Base-by-base conservation (phyloP, 2,113 vertebrate genomes). In the Eublepharis macularius region DNA sequence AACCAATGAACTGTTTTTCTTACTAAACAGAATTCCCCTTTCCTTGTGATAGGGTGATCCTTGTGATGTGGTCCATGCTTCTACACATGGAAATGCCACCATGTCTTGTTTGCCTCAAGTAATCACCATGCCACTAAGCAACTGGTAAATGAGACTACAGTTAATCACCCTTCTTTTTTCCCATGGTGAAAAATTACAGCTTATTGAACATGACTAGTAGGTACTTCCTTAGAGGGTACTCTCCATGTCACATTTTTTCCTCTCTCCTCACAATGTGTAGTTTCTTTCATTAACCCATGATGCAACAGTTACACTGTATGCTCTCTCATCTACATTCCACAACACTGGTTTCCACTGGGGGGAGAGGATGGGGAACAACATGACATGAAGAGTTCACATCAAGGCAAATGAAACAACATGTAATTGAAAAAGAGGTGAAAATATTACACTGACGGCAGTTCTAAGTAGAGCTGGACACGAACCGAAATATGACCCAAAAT, bases 161-260 rank as follows among this genome's bases (percentile, higher is more conserved):
- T 51, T 17, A 39, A 36, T 54, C 49, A 57, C 6, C 70, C 21
- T 82, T 57, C 47, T 54, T 54, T 57, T 34, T 51, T 68, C 21
- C 49, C 72, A 73, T 65, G 17, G 83, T 85, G 70, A 70, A 85
- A n/a, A 21, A 0, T 60, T n/a, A 29, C 41, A 68, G 63, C 86
- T 76, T 73, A 89, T 17, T 45, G 1, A 73, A 39, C 13, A 6
- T 70, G n/a, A 9, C 69, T 14, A 57, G 76, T 1, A 66, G 54
- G 65, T 26, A 26, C 74, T 76, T 91, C 84, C 79, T 76, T 73
- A 39, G 47, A 80, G 60, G n/a, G 70, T 60, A 39, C 60, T 82
- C 72, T 21, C 34, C 41, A 29, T 60, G 24, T 54, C 49, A 73
- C 21, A 43, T 73, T 60, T 12, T n/a, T 29, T 69, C 34, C 14